Evolutionary conservation across 2,797 vertebrate genomes (phyloP).

Genomic region (Heterohyrax brucei): DNA sequence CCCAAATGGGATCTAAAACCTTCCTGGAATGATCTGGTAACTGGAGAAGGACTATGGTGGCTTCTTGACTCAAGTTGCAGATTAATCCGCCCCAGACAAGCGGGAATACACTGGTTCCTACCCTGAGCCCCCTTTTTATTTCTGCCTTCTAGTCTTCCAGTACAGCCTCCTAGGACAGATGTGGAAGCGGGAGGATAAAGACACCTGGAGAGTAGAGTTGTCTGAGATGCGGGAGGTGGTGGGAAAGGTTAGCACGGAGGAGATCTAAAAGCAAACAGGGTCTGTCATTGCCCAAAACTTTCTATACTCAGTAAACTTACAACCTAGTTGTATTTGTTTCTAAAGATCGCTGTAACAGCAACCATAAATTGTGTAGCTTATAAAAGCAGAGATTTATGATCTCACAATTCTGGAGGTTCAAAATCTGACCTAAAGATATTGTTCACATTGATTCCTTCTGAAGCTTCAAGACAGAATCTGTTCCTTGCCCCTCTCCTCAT

Average conservation of each 20-base stretch:
- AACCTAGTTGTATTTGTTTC: not conserved
- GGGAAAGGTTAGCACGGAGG: not conserved
- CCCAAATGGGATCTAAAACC: accelerated
- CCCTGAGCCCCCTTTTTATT: not conserved
- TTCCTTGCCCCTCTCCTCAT: no score
- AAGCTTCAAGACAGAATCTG: no score
- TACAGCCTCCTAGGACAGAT: not conserved
- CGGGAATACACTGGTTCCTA: not conserved
- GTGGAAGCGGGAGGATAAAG: not conserved
- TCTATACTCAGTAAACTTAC: not conserved
- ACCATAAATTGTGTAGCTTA: no score
- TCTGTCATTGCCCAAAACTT: not conserved
- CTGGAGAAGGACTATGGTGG: accelerated
- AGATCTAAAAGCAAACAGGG: not conserved
- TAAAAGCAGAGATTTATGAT: no score
- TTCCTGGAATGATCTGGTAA: not conserved
- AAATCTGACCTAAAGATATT: no score
- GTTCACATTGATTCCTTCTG: no score
- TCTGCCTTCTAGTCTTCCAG: not conserved
- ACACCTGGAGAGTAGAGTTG: not conserved
- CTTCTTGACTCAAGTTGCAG: not conserved
- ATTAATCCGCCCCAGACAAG: not conserved
- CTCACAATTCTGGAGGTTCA: no score
- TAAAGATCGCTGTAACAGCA: no score
- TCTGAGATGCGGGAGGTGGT: no score